Base-by-base conservation (phyloP, 2,797 vertebrate species). In the Peromyscus melanophrys region DNA sequence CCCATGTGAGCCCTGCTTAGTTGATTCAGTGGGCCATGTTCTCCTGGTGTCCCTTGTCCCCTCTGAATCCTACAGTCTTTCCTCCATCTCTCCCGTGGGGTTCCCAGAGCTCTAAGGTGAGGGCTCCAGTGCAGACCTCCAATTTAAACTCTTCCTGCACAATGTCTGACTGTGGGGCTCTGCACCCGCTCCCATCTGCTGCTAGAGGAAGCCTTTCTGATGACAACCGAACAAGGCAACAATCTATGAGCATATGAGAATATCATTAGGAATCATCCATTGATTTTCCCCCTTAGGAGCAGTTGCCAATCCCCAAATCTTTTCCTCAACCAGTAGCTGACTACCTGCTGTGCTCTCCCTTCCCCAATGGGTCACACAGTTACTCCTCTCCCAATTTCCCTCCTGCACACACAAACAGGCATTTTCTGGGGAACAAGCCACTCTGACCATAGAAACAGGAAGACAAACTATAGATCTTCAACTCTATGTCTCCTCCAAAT, bases 201-300 rank as follows among this genome's bases (percentile, higher is more conserved):
- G 11, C 55, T 37, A 4, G 6, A 37, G 23, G 6, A 57, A 57
- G n/a, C 21, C 11, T 59, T 21, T 81, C 21, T 55, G 19, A 14
- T 34, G 49, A 23, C 0, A 2, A 55, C 49, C 5, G 17, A 8
- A n/a, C 2, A n/a, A 80, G 2, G 49, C 5, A 55, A 8, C 9
- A 9, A 21, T 52, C 16, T 52, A 6, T 78, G 16, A 78, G 76
- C 34, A 52, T 21, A 78, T 4, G 16, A 78, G 29, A 69, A n/a
- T 69, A 78, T 52, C 76, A 77, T 31, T 34, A 52, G 29, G 29
- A 31, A 78, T 52, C 29, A 34, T 49, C 31, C 29, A 34, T 77
- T 77, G 43, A 49, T 77, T 16, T 9, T 21, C 23, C 59, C 59
- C 21, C 59, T 61, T 16, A 77, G 27, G 21, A 81, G 8, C 19